Evolutionary conservation across 2,888 invertebrate species (phyloP).

Genomic region (Salticus scenicus): DNA sequence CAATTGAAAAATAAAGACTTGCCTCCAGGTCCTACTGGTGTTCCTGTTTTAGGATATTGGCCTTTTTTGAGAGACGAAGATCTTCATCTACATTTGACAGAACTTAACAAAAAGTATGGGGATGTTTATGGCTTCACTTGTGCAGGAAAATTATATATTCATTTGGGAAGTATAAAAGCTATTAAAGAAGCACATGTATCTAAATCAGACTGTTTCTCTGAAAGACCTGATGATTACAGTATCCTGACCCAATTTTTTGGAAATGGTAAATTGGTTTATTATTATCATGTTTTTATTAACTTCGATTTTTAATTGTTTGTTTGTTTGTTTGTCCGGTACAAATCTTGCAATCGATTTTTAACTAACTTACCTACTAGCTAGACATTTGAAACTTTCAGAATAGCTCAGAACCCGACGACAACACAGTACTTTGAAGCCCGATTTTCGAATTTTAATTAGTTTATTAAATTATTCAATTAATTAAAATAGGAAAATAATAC

Average conservation of each 20-base stretch:
- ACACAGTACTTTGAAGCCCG: no score
- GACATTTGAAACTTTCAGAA: no score
- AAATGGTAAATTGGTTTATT: constrained; percentile 12
- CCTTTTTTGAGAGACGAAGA: constrained; percentile 28
- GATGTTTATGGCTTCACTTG: constrained; percentile 24
- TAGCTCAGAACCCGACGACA: no score
- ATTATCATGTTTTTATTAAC: no score
- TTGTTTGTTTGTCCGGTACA: no score
- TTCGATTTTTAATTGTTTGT: no score
- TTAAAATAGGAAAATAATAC: no score
- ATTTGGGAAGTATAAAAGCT: constrained; percentile 15
- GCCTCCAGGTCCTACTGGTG: constrained; percentile 31
- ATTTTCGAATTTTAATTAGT: no score
- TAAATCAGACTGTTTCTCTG: constrained; percentile 20
- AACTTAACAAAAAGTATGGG: constrained; percentile 33
- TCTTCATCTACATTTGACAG: constrained; percentile 5
- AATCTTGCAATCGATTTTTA: no score
- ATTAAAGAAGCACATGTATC: constrained; percentile 20
- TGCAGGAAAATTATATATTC: constrained; percentile 6
- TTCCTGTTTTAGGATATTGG: constrained; percentile 41
- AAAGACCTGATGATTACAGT: constrained; percentile 7
- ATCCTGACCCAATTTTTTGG: not conserved
- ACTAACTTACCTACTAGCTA: no score
- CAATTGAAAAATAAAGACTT: not conserved
- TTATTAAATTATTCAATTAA: no score